Evolutionary conservation across 2,797 vertebrate genomes (phyloP).

Genomic region (Enteromius afrohamiltoni): DNA sequence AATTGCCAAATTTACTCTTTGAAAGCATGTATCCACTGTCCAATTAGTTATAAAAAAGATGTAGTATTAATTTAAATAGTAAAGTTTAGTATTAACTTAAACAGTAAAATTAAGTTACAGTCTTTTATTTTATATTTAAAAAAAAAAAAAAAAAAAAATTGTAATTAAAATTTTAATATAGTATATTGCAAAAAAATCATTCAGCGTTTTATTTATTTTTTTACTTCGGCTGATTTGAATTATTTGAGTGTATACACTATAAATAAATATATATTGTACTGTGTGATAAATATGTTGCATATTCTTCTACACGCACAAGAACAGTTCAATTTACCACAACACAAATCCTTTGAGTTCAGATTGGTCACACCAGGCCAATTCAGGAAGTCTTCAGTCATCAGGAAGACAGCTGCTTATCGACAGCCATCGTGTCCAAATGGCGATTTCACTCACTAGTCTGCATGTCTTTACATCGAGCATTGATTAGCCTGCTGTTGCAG

Average conservation of each 20-base stretch:
- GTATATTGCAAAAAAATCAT: too few relatives aligned
- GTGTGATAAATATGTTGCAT: not conserved
- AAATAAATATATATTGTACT: not conserved
- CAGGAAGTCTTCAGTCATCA: constrained; percentile 34
- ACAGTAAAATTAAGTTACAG: too few relatives aligned
- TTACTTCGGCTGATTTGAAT: too few relatives aligned
- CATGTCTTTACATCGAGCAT: constrained; percentile 75
- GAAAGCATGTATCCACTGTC: not conserved
- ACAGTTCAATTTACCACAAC: constrained; percentile 28
- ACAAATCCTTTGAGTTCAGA: constrained; percentile 33
- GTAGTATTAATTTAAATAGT: not conserved
- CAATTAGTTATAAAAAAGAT: not conserved
- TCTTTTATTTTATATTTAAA: too few relatives aligned
- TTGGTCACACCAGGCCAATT: constrained; percentile 47
- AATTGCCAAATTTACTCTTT: not conserved
- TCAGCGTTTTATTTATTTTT: too few relatives aligned
- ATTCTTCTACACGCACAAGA: constrained; percentile 3
- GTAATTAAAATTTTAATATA: too few relatives aligned
- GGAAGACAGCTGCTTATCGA: constrained; percentile 46
- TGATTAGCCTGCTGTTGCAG: constrained; percentile 76
- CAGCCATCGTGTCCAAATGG: constrained; percentile 74
- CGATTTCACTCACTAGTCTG: constrained; percentile 75
- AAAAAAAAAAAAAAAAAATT: too few relatives aligned
- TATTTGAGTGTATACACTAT: too few relatives aligned
- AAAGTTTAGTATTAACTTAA: too few relatives aligned